These are phyloP conservation scores for Setophaga coronata DNA, from an alignment of 2,113 vertebrate species.

Conservation along the genomic window DNA sequence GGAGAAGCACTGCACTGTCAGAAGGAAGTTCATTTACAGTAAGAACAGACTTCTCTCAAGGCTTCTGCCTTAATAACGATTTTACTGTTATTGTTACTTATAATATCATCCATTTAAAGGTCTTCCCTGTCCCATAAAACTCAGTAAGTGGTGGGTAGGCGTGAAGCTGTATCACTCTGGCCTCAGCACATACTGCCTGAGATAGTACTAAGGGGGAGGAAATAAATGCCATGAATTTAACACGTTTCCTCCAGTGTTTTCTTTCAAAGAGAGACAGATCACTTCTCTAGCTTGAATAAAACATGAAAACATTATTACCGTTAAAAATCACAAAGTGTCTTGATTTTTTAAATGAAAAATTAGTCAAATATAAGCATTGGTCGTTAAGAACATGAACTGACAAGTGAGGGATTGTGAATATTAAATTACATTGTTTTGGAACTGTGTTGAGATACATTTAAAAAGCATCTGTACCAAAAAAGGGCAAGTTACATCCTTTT, in stretches of 20 bases:
- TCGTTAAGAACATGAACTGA: not conserved
- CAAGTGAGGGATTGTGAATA: not conserved
- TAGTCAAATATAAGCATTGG: not conserved
- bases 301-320: not conserved
- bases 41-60: conserved; percentile 10
- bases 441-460: not conserved
- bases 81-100: not conserved
- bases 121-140: not conserved
- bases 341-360: not conserved
- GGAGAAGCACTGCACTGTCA: conserved; percentile 91
- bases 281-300: not conserved
- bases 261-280: not conserved
- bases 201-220: not conserved
- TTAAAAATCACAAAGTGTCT: not conserved
- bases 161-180: not conserved
- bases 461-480: not conserved
- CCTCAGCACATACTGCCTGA: fast-evolving
- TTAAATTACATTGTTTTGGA: not conserved
- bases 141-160: not conserved
- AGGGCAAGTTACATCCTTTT: not conserved
- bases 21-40: conserved; percentile 89
- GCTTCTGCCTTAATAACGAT: not conserved
- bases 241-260: not conserved
- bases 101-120: not conserved
- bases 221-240: not conserved